phyloP scores from a whole-genome alignment of 35 echinoderm and acorn worm genomes.

The Apostichopus parvimensis region DNA sequence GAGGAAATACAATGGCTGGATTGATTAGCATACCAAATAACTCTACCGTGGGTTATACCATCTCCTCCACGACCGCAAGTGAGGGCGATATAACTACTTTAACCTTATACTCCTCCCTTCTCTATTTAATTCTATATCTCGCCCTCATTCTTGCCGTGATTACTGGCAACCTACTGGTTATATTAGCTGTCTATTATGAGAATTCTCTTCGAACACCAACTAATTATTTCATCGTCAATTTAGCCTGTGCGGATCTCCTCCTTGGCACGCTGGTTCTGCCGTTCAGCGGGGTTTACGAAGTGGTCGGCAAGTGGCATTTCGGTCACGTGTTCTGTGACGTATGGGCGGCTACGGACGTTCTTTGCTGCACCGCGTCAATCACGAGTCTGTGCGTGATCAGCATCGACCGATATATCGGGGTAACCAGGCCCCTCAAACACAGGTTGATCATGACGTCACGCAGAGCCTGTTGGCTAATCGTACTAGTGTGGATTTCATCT shows the following conservation, averaged over 20 bases:
- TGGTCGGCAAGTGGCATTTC: constrained; percentile 79
- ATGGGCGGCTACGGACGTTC: constrained; percentile 92
- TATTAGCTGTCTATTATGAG: constrained; percentile 80
- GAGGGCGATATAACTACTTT: neutral
- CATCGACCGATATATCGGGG: constrained; percentile 94
- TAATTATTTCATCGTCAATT: constrained; percentile 91
- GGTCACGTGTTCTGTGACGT: constrained; percentile 86
- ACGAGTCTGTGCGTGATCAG: constrained; percentile 89
- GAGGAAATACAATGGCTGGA: neutral
- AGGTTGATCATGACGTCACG: constrained; percentile 89
- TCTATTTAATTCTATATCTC: constrained; percentile 25
- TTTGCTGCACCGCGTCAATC: constrained; percentile 97
- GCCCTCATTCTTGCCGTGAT: constrained; percentile 68
- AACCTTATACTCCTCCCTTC: neutral
- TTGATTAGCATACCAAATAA: neutral
- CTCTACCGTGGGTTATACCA: neutral
- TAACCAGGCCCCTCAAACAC: constrained; percentile 88
- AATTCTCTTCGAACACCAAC: constrained; percentile 79
- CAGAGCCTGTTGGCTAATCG: constrained; percentile 66
- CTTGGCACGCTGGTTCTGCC: constrained; percentile 87
- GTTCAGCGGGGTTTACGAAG: constrained; percentile 77
- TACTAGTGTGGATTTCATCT: constrained; percentile 77
- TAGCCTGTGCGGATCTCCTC: constrained; percentile 90
- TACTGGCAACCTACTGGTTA: constrained; percentile 83
- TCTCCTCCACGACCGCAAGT: neutral